Conservation (phyloP, 1,140 invertebrate genomes). For the Microplitis demolitor region DNA sequence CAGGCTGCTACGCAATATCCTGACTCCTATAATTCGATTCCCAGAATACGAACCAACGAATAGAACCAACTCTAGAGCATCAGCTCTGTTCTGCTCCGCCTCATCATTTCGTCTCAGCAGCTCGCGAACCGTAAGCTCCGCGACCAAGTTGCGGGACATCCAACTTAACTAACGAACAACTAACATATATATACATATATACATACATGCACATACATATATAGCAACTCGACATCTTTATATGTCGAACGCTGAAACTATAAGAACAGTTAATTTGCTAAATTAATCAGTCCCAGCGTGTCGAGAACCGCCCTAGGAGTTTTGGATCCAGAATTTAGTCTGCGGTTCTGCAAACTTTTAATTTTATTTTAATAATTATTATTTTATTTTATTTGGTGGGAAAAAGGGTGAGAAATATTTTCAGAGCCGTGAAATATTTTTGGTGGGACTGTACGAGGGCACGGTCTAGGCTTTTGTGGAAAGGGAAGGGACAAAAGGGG, state of each 20-base stretch:
- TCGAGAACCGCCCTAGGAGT: slow-evolving; percentile 27
- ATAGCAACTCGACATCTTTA: slow-evolving; percentile 13
- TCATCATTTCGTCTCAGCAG: not conserved
- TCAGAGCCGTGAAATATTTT: too few relatives aligned
- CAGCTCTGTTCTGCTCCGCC: too few relatives aligned
- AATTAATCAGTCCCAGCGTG: slow-evolving; percentile 55
- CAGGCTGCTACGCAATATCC: slow-evolving; percentile 59
- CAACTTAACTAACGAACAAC: not conserved
- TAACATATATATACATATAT: not conserved
- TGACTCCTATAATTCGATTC: slow-evolving; percentile 61
- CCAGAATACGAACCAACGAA: slow-evolving; percentile 39
- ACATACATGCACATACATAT: not conserved
- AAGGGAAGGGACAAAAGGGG: too few relatives aligned
- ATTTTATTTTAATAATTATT: too few relatives aligned
- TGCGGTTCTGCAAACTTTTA: slow-evolving; percentile 28
- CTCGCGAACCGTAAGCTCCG: too few relatives aligned
- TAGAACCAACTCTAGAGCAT: too few relatives aligned
- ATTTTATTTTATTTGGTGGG: not conserved
- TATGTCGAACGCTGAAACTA: slow-evolving; percentile 33
- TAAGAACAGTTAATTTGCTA: slow-evolving; percentile 60
- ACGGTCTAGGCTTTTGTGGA: not conserved
- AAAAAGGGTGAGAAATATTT: not conserved
- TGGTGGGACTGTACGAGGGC: not conserved
- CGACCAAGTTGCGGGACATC: too few relatives aligned
- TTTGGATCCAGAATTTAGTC: slow-evolving; percentile 42